Percentiles rank a stretch among this genome's conserved stretches.
These are phyloP conservation scores for Aplocera efformata DNA, from an alignment of 2,888 invertebrate species.

Conservation along the genomic window DNA sequence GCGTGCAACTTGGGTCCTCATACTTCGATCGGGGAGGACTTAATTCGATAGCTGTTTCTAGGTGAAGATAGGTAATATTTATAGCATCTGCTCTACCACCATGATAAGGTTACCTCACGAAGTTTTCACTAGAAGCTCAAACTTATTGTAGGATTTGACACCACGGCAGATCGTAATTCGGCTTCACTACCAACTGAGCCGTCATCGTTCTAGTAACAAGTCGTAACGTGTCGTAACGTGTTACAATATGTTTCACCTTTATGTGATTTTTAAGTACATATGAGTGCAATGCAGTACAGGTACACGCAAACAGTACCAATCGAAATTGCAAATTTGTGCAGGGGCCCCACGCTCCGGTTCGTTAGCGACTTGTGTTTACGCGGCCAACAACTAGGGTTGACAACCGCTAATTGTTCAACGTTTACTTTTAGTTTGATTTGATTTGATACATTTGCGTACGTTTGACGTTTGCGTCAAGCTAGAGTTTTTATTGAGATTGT, in stretches of 20 bases:
- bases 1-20: too few species aligned
- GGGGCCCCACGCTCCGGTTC: slow-evolving; percentile 74
- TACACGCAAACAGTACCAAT: slow-evolving; percentile 67
- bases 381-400: slow-evolving; percentile 68
- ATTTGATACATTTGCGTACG: slow-evolving; percentile 29
- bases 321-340: slow-evolving; percentile 81
- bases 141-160: too few species aligned
- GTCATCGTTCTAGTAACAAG: too few species aligned
- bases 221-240: too few species aligned
- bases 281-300: slow-evolving; percentile 25
- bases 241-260: slow-evolving; percentile 1
- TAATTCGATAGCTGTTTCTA: too few species aligned
- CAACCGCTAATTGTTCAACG: slow-evolving; percentile 64
- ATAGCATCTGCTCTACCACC: too few species aligned
- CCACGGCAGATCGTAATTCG: too few species aligned
- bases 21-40: too few species aligned
- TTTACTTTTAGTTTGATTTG: slow-evolving; percentile 59
- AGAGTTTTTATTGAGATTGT: slow-evolving; percentile 2
- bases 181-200: too few species aligned
- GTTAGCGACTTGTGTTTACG: slow-evolving; percentile 79
- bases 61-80: too few species aligned
- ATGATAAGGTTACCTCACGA: too few species aligned
- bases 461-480: slow-evolving; percentile 21
- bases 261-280: slow-evolving; percentile 4
- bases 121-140: too few species aligned